Percentiles rank a stretch among this genome's conserved stretches.
Conservation (phyloP, 2,888 invertebrate species). For the Melanotus villosus region DNA sequence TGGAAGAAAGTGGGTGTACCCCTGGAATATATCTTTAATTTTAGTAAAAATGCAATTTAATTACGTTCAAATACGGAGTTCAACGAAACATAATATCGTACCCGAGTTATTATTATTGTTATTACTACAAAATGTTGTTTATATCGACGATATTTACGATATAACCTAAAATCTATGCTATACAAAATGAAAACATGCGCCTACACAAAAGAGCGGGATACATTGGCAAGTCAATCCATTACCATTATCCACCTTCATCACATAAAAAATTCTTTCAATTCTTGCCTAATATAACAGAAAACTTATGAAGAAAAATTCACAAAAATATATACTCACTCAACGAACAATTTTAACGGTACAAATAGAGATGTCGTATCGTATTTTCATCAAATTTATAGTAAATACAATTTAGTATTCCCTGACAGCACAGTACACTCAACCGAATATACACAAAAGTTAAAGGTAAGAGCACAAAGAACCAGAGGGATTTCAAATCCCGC, state of each 20-base stretch:
- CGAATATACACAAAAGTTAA: conserved; percentile 68
- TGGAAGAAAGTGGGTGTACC: not conserved
- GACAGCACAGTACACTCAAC: conserved; percentile 68
- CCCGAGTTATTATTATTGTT: too few species aligned
- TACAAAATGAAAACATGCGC: conserved; percentile 59
- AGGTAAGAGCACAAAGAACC: conserved; percentile 64
- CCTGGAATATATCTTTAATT: not conserved
- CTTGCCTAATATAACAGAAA: conserved; percentile 65
- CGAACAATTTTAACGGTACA: conserved; percentile 77
- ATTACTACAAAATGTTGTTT: too few species aligned
- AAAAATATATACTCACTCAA: conserved; percentile 71
- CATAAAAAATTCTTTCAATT: conserved; percentile 50
- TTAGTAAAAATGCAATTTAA: not conserved
- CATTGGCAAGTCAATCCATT: conserved; percentile 66
- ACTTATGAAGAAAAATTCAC: conserved; percentile 53
- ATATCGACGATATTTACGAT: too few species aligned
- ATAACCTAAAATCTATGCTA: conserved; percentile 42
- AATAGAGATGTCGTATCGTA: conserved; percentile 78
- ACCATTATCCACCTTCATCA: conserved; percentile 46
- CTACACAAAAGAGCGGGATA: conserved; percentile 67
- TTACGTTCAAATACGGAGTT: not conserved
- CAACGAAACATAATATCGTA: too few species aligned
- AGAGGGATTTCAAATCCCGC: conserved; percentile 69
- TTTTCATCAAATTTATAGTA: conserved; percentile 80
- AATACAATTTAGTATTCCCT: conserved; percentile 62